phyloP scores from a whole-genome alignment of 2,113 vertebrate genomes.

The Nerophis ophidion region DNA sequence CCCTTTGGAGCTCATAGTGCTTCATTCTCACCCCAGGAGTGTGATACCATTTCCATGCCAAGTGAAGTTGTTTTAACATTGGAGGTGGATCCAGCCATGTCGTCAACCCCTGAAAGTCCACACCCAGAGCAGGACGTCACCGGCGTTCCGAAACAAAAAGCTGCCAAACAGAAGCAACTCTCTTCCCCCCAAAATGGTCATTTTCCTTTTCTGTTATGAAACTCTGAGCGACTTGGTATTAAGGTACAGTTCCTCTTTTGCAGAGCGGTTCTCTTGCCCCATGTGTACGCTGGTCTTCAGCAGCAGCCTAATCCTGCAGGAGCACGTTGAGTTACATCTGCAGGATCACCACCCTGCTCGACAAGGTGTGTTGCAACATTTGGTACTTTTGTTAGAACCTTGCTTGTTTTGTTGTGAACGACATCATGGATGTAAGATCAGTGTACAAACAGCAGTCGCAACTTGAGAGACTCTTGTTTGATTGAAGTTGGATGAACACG shows the following conservation, averaged over 20 bases:
- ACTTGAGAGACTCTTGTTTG: too few relatives aligned
- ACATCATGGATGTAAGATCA: too few relatives aligned
- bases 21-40: background rate
- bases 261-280: constrained; percentile 78
- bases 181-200: constrained; percentile 36
- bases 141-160: constrained; percentile 8
- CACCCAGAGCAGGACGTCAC: background rate
- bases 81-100: background rate
- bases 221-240: background rate
- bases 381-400: too few relatives aligned
- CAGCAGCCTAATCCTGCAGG: constrained; percentile 55
- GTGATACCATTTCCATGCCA: background rate
- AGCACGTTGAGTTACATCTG: constrained; percentile 71
- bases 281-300: constrained; percentile 78
- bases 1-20: background rate
- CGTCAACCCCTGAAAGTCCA: background rate
- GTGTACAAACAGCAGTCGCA: too few relatives aligned
- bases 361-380: constrained; percentile 35
- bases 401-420: too few relatives aligned
- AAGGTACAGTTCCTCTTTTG: background rate
- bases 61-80: background rate
- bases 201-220: background rate
- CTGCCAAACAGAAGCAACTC: constrained; percentile 35
- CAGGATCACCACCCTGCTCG: constrained; percentile 30
- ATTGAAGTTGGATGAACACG: too few relatives aligned